phyloP scores from a whole-genome alignment of 2,888 invertebrate genomes.

The Macrosiphum euphorbiae region DNA sequence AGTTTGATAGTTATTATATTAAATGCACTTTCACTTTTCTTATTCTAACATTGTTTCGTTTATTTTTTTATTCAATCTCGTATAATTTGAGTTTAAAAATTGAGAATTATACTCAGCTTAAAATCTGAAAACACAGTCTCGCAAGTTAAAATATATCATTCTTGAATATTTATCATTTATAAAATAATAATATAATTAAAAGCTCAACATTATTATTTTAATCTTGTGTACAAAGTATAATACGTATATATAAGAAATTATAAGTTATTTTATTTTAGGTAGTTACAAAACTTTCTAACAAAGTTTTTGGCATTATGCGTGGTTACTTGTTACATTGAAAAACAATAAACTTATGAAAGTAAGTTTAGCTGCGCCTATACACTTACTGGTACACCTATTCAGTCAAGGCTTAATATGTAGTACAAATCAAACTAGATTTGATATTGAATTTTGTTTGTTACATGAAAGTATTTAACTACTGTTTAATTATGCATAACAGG shows the following conservation, averaged over 20 bases:
- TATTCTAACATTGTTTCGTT: background rate
- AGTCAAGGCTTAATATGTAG: background rate
- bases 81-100: background rate
- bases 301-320: background rate
- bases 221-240: background rate
- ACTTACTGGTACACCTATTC: background rate
- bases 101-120: background rate
- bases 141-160: background rate
- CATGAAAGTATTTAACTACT: background rate
- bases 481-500: background rate
- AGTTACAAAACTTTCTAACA: background rate
- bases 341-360: constrained; percentile 6
- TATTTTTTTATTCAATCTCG: background rate
- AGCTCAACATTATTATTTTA: background rate
- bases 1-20: background rate
- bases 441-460: background rate
- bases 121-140: background rate
- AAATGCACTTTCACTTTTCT: background rate
- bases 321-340: background rate
- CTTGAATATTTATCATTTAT: background rate
- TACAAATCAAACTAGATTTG: background rate
- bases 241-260: background rate
- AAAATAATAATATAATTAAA: background rate
- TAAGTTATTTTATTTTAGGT: background rate
- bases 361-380: background rate